A percentile compares a stretch with the other conserved stretches of the same genome.
Evolutionary conservation across 2,797 vertebrate species (phyloP).

Genomic region (Lutjanus argentimaculatus): DNA sequence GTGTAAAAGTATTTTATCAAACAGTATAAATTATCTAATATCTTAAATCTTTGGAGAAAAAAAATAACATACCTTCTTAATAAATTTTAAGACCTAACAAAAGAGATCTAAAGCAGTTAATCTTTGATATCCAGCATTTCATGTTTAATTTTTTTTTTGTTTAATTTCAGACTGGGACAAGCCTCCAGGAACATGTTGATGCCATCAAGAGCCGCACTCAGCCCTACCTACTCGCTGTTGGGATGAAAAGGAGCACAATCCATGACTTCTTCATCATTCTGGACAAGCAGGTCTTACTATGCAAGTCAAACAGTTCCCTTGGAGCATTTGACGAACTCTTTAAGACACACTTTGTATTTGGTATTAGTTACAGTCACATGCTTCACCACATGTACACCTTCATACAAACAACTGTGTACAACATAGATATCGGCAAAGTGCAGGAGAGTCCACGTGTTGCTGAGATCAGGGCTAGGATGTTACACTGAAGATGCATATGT

Average conservation of each 20-base stretch:
- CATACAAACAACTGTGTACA: too few relatives aligned
- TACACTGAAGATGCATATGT: neutral
- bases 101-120: conserved; percentile 14
- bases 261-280: conserved; percentile 28
- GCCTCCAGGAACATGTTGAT: conserved; percentile 7
- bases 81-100: neutral
- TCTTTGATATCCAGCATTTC: neutral
- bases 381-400: too few relatives aligned
- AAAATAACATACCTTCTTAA: conserved; percentile 4
- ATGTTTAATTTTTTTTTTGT: neutral
- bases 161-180: neutral
- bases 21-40: too few relatives aligned
- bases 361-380: neutral
- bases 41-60: conserved; percentile 38
- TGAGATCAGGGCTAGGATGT: neutral
- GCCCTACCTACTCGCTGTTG: conserved; percentile 44
- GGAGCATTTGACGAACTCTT: conserved; percentile 46
- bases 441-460: too few relatives aligned
- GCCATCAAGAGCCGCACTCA: conserved; percentile 33
- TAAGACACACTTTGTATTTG: conserved; percentile 29
- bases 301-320: conserved; percentile 27
- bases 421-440: too few relatives aligned
- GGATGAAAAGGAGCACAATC: conserved; percentile 38
- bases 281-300: conserved; percentile 33
- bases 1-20: neutral